Evolutionary conservation across 2,888 invertebrate species (phyloP).

Genomic region (Pristionchus entomophagus): DNA sequence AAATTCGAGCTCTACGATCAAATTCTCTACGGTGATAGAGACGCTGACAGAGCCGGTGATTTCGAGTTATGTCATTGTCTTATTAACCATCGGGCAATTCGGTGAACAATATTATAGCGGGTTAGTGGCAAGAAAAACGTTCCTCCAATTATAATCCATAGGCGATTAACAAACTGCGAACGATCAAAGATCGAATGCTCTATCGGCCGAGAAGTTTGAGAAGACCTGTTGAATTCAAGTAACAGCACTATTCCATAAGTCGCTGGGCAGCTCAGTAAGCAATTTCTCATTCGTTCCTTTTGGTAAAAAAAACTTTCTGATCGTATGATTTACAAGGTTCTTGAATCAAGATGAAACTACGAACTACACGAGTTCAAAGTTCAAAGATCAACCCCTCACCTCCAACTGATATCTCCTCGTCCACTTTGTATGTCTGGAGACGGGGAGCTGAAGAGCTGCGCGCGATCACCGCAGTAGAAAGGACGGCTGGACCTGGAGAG

Average conservation of each 20-base stretch:
- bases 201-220: background rate
- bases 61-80: too few relatives aligned
- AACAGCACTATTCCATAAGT: too few relatives aligned
- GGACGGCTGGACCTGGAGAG: constrained; percentile 68
- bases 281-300: too few relatives aligned
- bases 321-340: too few relatives aligned
- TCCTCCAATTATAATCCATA: too few relatives aligned
- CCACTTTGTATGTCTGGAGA: constrained; percentile 73
- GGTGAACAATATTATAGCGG: background rate
- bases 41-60: too few relatives aligned
- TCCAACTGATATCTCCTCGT: constrained; percentile 68
- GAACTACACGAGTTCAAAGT: background rate
- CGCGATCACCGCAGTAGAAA: constrained; percentile 77
- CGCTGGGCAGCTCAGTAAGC: too few relatives aligned
- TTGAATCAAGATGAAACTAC: background rate
- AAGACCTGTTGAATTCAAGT: too few relatives aligned
- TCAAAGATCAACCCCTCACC: constrained; percentile 53
- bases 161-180: background rate
- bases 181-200: background rate
- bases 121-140: background rate
- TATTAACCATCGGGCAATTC: background rate
- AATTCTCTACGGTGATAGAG: too few relatives aligned
- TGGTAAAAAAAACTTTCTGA: too few relatives aligned
- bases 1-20: background rate
- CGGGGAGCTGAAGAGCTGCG: constrained; percentile 77